These are phyloP conservation scores for Idaea aversata DNA, from an alignment of 2,888 invertebrate species.

Conservation along the genomic window DNA sequence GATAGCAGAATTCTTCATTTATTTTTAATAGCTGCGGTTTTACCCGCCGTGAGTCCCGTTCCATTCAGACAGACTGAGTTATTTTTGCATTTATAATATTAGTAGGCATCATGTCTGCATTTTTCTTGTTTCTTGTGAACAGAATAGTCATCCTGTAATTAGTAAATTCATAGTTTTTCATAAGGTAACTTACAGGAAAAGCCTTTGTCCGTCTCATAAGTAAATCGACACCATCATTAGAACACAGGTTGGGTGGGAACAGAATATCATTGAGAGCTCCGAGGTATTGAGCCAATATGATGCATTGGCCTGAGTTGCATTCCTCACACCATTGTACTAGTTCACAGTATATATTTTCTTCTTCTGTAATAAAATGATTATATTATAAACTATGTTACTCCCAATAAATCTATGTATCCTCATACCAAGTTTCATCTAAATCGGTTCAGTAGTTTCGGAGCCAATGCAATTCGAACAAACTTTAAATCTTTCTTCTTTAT, in stretches of 20 bases:
- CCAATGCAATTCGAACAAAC: no score
- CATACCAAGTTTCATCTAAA: no score
- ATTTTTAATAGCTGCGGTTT: background rate
- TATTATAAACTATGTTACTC: no score
- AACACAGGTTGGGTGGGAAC: slow-evolving; percentile 81
- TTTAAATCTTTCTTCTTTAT: no score
- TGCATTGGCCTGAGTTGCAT: slow-evolving; percentile 53
- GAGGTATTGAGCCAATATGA: slow-evolving; percentile 82
- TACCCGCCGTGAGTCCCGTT: no score
- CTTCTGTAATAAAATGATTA: slow-evolving; percentile 52
- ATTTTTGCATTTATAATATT: background rate
- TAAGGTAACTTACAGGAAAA: slow-evolving; percentile 79
- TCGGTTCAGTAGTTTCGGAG: no score
- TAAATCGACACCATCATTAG: slow-evolving; percentile 82
- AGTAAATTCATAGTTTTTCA: no score
- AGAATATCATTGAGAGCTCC: slow-evolving; percentile 83
- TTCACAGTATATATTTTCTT: slow-evolving; percentile 82
- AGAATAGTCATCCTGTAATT: background rate
- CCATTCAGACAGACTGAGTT: no score
- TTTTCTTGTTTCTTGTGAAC: background rate
- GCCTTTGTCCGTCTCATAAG: slow-evolving; percentile 84
- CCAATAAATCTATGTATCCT: no score
- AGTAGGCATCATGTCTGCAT: no score
- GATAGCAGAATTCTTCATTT: background rate
- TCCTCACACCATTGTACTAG: slow-evolving; percentile 82